Percentiles rank a stretch among this genome's conserved stretches.
These are phyloP conservation scores for Monopis laevigella DNA, from an alignment of 2,888 invertebrate genomes.

Conservation along the genomic window DNA sequence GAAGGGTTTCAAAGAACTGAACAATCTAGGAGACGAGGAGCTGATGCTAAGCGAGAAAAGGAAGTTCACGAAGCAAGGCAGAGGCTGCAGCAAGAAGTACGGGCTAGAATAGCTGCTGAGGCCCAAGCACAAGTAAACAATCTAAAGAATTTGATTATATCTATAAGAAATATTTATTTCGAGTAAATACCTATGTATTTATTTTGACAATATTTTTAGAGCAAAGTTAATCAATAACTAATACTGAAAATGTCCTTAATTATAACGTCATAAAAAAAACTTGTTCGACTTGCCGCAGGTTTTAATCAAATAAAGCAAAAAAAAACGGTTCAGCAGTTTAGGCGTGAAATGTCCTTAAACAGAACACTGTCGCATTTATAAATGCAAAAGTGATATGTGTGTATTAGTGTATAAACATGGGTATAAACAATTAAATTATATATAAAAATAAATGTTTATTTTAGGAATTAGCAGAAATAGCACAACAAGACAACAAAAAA, in stretches of 20 bases:
- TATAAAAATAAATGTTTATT: conserved; percentile 10
- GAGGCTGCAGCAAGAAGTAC: conserved; percentile 72
- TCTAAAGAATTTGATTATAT: too few relatives aligned
- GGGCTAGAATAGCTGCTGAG: conserved; percentile 68
- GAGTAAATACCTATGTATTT: too few relatives aligned
- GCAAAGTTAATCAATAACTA: too few relatives aligned
- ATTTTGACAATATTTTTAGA: too few relatives aligned
- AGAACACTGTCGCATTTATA: too few relatives aligned
- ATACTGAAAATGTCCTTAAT: too few relatives aligned
- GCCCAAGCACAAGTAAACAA: conserved; percentile 58
- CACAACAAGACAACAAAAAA: conserved; percentile 77
- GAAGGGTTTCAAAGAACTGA: conserved; percentile 76
- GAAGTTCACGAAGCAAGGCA: conserved; percentile 70
- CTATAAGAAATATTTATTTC: too few relatives aligned
- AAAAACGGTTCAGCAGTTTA: too few relatives aligned
- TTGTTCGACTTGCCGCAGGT: too few relatives aligned
- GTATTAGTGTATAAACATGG: background rate
- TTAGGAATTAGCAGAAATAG: conserved; percentile 72
- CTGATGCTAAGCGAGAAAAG: conserved; percentile 63
- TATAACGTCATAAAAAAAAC: too few relatives aligned
- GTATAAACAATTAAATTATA: background rate
- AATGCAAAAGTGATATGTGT: background rate
- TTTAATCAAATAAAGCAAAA: too few relatives aligned
- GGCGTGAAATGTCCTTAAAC: too few relatives aligned
- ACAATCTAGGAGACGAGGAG: conserved; percentile 55